These are phyloP conservation scores for Cheilinus undulatus DNA, from an alignment of 2,113 vertebrate genomes.

Conservation along the genomic window DNA sequence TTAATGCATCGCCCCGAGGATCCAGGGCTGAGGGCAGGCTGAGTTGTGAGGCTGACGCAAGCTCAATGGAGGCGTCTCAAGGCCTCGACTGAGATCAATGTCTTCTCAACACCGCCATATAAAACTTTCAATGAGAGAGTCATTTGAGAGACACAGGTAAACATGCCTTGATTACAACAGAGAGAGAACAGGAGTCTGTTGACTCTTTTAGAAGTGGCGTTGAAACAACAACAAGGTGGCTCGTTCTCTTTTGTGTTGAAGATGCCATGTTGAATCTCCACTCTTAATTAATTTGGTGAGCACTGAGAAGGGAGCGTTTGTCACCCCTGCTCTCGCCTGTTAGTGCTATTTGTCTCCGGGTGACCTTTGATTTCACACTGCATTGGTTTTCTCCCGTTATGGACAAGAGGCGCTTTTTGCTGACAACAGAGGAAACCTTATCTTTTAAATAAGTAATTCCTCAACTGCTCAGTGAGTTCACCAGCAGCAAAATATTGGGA, in stretches of 20 bases:
- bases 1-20: constrained; percentile 69
- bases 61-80: constrained; percentile 63
- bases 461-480: constrained; percentile 83
- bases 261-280: constrained; percentile 73
- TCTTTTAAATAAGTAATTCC: constrained; percentile 90
- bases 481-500: constrained; percentile 84
- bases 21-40: constrained; percentile 49
- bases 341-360: constrained; percentile 83
- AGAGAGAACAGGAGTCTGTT: constrained; percentile 53
- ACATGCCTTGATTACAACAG: constrained; percentile 71
- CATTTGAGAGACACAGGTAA: constrained; percentile 60
- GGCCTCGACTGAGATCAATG: constrained; percentile 77
- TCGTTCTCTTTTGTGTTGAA: constrained; percentile 68
- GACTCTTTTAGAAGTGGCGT: constrained; percentile 63
- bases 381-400: constrained; percentile 83
- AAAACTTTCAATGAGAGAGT: constrained; percentile 75
- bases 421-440: constrained; percentile 87
- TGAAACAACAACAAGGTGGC: constrained; percentile 66
- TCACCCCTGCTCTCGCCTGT: constrained; percentile 78
- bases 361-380: constrained; percentile 88
- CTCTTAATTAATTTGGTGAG: constrained; percentile 83
- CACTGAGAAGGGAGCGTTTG: constrained; percentile 70
- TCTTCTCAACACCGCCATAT: constrained; percentile 69
- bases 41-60: constrained; percentile 48
- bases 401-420: constrained; percentile 83